Evolutionary conservation across 2,797 vertebrate genomes (phyloP).

Genomic region (Sardinella longiceps): DNA sequence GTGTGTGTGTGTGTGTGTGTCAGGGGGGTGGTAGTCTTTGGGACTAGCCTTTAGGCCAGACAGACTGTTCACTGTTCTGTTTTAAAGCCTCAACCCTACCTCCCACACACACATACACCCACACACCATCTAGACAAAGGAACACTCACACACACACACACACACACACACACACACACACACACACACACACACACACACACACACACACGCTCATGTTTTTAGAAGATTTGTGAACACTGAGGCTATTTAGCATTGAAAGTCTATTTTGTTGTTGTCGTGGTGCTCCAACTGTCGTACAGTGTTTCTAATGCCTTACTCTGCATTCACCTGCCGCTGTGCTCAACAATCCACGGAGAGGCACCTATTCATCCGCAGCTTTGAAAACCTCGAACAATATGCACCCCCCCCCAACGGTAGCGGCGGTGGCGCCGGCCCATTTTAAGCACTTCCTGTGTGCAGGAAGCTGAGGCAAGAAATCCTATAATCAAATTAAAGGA

Average conservation of each 20-base stretch:
- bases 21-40: neutral
- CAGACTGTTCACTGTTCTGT: neutral
- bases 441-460: constrained; percentile 35
- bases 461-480: constrained; percentile 47
- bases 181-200: neutral
- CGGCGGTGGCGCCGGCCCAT: neutral
- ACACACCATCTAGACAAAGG: neutral
- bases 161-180: neutral
- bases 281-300: neutral
- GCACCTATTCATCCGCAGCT: constrained; percentile 24
- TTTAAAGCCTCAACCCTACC: neutral
- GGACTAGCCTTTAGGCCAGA: neutral
- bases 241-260: neutral
- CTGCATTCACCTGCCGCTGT: constrained; percentile 26
- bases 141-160: neutral
- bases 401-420: too few relatives aligned
- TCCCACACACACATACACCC: neutral
- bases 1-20: too few relatives aligned
- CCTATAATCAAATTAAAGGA: constrained; percentile 64
- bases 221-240: neutral
- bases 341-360: neutral
- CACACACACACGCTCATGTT: neutral
- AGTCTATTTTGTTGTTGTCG: neutral
- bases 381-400: constrained; percentile 31
- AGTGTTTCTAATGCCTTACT: neutral